Evolutionary conservation across 2,888 invertebrate species (phyloP), one percentile per base, ranked within the genome.

Genomic region (Acanthosepion esculentum): DNA sequence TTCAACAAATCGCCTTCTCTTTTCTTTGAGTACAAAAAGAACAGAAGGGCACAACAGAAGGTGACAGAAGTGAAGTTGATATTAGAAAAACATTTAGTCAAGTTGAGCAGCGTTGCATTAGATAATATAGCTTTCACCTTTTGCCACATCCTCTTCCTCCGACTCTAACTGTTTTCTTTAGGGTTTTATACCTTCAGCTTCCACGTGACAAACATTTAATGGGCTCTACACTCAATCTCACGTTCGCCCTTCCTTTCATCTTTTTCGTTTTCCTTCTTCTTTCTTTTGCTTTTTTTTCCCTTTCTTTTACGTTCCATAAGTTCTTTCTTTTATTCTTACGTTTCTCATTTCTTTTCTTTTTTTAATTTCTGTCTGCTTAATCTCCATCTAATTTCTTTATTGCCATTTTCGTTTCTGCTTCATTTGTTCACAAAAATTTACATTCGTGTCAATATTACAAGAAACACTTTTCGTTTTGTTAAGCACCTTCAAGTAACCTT

Each of bases 61-160:
- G 78, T 78, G 78, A 78, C 78, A 78, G 78, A 78, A 78, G 78
- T n/a, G 78, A 78, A n/a, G 78, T n/a, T 78, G 78, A 78, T 78
- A 78, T 78, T 78, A 78, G 78, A 78, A 78, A 78, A 78, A 78
- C 78, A 78, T 78, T 78, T 78, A 12, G 78, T n/a, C n/a, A 33
- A n/a, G 15, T 78, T 78, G 78, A 78, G 23, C 78, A 78, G 78
- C 78, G 78, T n/a, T 78, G n/a, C 78, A 78, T 78, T 78, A 78
- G n/a, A 78, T 78, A 78, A 78, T 78, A 78, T n/a, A 18, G n/a
- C 78, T 12, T 33, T n/a, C n/a, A n/a, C n/a, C 78, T 78, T 33
- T 78, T 10, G 10, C 15, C 15, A 23, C 12, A 5, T n/a, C 18
- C n/a, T n/a, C 15, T 41, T 41, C 41, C n/a, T 5, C n/a, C 10